Base-by-base conservation (phyloP, 1,140 invertebrate genomes). In the Sesamia nonagrioides region DNA sequence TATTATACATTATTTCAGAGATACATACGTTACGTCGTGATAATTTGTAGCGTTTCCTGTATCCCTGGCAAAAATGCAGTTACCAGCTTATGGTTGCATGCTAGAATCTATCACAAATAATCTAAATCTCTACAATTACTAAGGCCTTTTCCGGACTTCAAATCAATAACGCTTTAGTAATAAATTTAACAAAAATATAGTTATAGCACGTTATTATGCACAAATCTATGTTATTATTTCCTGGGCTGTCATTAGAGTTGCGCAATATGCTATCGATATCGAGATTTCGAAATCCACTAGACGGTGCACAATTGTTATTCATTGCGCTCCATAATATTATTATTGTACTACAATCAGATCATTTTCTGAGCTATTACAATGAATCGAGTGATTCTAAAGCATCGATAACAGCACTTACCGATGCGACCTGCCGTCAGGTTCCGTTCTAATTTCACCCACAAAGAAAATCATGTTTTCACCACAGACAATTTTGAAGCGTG, bases 271-370 rank as follows among this genome's bases (percentile, higher is more conserved):
- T 1, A 83, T 77, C 35, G 72, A 80, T 82, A n/a, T n/a, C n/a
- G n/a, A n/a, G n/a, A n/a, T n/a, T 84, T 86, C 73, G 77, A 86
- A 86, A 84, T 77, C 77, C 76, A 61, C 54, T 73, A 48, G 74
- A 21, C 17, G 78, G 72, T 84, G 82, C 83, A 81, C 84, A 86
- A 86, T 82, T 78, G 82, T 80, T 84, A 82, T 79, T 79, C 79
- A 84, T 84, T 78, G 74, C 63, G 50, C 73, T 71, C 74, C 74
- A 77, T 80, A 79, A 84, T 80, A 86, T 83, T 81, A 82, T 83
- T 85, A 75, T 75, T 75, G 73, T 61, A 75, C 52, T 74, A 74
- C 79, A 76, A 76, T 79, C 71, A 66, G 81, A 69, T 78, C 50
- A 81, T 83, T 82, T 81, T 77, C 79, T 76, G 48, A 56, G 52